Evolutionary conservation across 2,113 vertebrate genomes (phyloP).

Genomic region (Hystrix brachyura): DNA sequence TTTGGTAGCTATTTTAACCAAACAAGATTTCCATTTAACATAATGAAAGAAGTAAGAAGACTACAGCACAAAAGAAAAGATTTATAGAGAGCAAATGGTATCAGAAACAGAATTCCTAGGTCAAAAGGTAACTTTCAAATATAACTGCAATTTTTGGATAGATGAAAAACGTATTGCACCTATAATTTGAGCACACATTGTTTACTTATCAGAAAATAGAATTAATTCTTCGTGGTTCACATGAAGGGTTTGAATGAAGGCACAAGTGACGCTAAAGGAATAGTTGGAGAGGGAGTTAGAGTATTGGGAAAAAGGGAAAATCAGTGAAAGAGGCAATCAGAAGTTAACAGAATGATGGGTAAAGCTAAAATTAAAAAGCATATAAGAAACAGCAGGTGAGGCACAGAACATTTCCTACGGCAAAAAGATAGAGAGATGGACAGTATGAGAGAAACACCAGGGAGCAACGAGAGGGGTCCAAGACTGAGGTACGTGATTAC

Average conservation of each 20-base stretch:
- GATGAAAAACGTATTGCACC: not conserved
- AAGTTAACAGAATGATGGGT: not conserved
- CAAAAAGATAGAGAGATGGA: not conserved
- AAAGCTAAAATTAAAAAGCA: not conserved
- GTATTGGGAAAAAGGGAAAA: not conserved
- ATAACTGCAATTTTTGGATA: not conserved
- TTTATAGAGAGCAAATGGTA: not conserved
- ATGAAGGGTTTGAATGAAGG: not conserved
- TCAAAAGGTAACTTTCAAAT: not conserved
- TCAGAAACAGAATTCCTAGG: not conserved
- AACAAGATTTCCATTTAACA: slow-evolving; percentile 28
- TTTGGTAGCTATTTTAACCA: not conserved
- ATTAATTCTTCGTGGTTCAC: not conserved
- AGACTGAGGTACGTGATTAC: not conserved
- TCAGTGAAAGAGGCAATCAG: not conserved
- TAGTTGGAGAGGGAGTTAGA: not conserved
- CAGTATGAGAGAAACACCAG: not conserved
- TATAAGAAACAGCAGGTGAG: not conserved
- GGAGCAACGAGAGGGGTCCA: not conserved
- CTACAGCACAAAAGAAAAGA: not conserved
- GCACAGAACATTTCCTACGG: not conserved
- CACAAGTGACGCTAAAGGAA: not conserved
- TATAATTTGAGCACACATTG: not conserved
- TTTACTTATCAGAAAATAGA: not conserved
- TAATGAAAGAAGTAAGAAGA: not conserved